Evolutionary conservation across 2,113 vertebrate genomes (phyloP), one percentile per base, ranked within the genome.

Genomic region (Pangasianodon gigas): DNA sequence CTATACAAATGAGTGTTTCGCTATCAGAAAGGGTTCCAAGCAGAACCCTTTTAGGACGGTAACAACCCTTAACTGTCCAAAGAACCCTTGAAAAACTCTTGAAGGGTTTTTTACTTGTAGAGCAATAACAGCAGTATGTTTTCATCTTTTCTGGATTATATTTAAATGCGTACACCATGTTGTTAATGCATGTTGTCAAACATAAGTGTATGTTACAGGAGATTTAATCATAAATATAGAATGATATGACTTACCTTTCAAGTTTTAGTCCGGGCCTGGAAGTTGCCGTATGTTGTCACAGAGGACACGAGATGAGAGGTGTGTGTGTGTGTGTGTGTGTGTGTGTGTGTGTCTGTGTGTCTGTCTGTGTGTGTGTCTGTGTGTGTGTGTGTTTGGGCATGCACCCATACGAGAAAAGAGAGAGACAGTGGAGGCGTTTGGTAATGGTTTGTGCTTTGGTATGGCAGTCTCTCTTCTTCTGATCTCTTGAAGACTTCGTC

Each of bases 401-500:
- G 81, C 91, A 88, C 60, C 88, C 90, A 86, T 74, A 84, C 67
- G 86, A 65, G 85, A 90, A 86, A 69, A 86, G 58, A 87, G 62
- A 80, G 74, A 90, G 56, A 88, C 44, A 82, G 87, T 67, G 85
- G 90, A 89, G 92, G 92, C 87, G 92, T 91, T 37, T 88, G 82
- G 82, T 85, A 84, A 90, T 90, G 84, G 84, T 93, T 88, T 84
- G 84, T 67, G 89, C 85, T 87, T 90, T 84, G 90, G 85, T 88
- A 86, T 80, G 69, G 89, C 87, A 87, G 85, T 83, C 75, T 87
- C 87, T 92, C 87, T 91, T 90, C 75, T 60, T 93, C 88, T 90
- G 88, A 91, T 93, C 90, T 93, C 84, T 91, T 79, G 90, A 88
- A 82, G 90, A 91, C 91, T 93, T 94, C 93, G 93, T 94, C 94